Conservation (phyloP, 2,888 invertebrate species). For the Lasioglossum figueresi region DNA sequence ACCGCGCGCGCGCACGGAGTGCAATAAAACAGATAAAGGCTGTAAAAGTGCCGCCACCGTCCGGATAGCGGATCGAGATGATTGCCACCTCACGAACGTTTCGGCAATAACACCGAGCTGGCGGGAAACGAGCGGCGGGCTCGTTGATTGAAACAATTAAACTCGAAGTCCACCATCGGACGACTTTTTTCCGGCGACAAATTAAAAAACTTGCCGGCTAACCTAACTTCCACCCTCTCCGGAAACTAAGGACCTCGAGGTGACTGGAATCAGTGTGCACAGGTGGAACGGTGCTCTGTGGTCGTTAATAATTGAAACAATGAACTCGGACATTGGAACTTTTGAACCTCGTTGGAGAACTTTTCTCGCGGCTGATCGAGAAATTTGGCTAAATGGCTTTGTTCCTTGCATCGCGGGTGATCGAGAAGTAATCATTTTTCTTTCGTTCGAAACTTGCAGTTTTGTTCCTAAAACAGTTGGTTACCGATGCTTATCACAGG, state of each 20-base stretch:
- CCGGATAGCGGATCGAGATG: conserved; percentile 14
- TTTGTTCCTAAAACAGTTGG: too few species aligned
- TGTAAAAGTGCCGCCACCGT: conserved; percentile 28
- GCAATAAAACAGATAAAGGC: conserved; percentile 43
- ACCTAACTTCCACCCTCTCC: not conserved
- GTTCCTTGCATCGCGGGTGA: not conserved
- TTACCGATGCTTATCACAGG: too few species aligned
- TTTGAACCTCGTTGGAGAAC: not conserved
- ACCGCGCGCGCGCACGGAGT: not conserved
- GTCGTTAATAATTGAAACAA: not conserved
- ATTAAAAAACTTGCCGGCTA: not conserved
- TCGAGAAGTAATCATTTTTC: too few species aligned
- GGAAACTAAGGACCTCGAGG: not conserved
- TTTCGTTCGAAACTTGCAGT: too few species aligned
- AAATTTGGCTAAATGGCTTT: not conserved
- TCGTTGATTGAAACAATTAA: conserved; percentile 9
- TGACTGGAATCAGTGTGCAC: not conserved
- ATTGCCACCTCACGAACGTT: conserved; percentile 14
- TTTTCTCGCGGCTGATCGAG: not conserved
- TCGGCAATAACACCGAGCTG: conserved; percentile 11
- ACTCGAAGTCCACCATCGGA: not conserved
- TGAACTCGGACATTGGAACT: not conserved
- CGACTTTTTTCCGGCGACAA: not conserved
- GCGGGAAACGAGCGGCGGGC: not conserved
- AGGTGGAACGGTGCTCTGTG: not conserved